These are phyloP conservation scores for Xylophagus ater DNA, from an alignment of 2,888 invertebrate species.

Conservation along the genomic window DNA sequence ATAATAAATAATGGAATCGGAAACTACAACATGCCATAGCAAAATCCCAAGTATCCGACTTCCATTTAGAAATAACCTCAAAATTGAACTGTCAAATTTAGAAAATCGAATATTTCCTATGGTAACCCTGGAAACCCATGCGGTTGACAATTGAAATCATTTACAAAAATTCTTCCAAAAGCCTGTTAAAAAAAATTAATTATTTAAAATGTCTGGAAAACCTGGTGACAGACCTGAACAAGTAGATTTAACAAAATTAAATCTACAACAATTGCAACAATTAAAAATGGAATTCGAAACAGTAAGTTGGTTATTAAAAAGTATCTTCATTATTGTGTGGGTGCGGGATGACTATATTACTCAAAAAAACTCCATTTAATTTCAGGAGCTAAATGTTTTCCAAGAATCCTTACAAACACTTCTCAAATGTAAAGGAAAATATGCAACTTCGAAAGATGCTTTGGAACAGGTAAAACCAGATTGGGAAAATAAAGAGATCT, in stretches of 20 bases:
- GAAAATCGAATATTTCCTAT: no score
- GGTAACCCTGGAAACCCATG: no score
- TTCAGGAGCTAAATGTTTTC: constrained; percentile 72
- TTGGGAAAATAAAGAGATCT: constrained; percentile 68
- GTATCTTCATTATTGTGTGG: constrained; percentile 3
- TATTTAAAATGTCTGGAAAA: constrained; percentile 28
- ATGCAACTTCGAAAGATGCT: constrained; percentile 75
- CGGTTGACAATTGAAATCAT: no score
- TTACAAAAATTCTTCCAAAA: no score
- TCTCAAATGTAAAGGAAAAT: constrained; percentile 83
- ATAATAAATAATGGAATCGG: no score
- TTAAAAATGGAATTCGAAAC: constrained; percentile 81
- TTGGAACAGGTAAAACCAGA: constrained; percentile 67
- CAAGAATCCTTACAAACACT: constrained; percentile 82
- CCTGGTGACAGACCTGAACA: constrained; percentile 54
- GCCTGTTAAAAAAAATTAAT: background rate
- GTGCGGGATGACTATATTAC: background rate
- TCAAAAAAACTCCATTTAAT: constrained; percentile 5
- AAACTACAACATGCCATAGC: constrained; percentile 4
- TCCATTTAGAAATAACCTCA: no score
- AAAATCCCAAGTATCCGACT: background rate
- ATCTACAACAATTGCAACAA: constrained; percentile 67
- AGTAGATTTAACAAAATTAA: constrained; percentile 70
- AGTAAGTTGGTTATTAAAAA: constrained; percentile 38
- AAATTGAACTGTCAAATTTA: no score